A percentile compares a stretch with the other conserved stretches of the same genome.
Conservation (phyloP, 2,888 invertebrate species). For the Fragum whitleyi region DNA sequence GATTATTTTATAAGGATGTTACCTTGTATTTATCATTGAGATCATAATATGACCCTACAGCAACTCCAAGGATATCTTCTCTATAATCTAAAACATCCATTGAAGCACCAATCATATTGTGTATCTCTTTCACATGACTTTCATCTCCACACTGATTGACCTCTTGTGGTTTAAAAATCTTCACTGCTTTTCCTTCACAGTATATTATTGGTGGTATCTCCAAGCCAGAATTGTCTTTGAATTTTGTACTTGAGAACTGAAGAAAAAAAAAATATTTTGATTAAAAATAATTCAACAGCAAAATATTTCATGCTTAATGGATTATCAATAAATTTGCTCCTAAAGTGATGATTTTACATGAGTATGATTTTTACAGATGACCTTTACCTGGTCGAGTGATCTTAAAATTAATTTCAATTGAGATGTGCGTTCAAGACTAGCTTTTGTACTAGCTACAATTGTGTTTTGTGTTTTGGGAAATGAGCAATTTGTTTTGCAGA, state of each 20-base stretch:
- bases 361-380: too few species aligned
- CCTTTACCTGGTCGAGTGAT: too few species aligned
- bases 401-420: too few species aligned
- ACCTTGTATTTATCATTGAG: conserved; percentile 69
- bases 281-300: neutral
- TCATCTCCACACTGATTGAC: conserved; percentile 15
- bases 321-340: too few species aligned
- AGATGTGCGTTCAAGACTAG: too few species aligned
- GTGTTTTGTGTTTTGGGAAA: too few species aligned
- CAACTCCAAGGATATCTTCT: conserved; percentile 70
- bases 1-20: too few species aligned
- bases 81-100: conserved; percentile 72
- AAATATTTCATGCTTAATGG: too few species aligned
- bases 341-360: too few species aligned
- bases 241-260: conserved; percentile 63
- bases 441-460: too few species aligned
- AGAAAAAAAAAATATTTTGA: conserved; percentile 21
- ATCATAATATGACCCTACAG: conserved; percentile 63
- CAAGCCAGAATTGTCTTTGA: conserved; percentile 45
- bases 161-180: conserved; percentile 53
- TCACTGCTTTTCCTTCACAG: conserved; percentile 63
- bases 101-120: conserved; percentile 74
- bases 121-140: conserved; percentile 66
- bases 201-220: conserved; percentile 58
- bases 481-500: too few species aligned